Evolutionary conservation across 2,888 invertebrate species (phyloP), one percentile per base, ranked within the genome.

Genomic region (Lordiphosa fenestrarum): DNA sequence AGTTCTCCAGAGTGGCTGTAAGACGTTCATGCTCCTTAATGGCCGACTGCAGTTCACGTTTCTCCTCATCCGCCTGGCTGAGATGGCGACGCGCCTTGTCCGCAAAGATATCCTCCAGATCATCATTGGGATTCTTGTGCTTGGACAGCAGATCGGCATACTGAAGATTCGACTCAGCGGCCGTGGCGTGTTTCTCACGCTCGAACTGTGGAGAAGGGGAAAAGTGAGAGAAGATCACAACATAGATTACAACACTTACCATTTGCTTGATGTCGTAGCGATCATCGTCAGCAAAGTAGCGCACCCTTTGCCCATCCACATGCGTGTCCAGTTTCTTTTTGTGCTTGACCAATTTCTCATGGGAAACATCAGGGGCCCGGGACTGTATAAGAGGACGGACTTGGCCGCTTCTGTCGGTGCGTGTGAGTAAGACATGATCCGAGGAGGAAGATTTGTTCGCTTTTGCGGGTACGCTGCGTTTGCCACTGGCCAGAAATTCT

Each of bases 221-320:
- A 2, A 1, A 15, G 10, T 42, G 36, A 23, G 6, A 19, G 4
- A 9, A 13, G 35, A n/a, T n/a, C n/a, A n/a, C n/a, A n/a, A n/a
- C n/a, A 46, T 44, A 25, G 30, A 13, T 7, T 19, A 25, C 1
- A 6, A 30, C 13, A 37, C 58, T 89, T 89, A 94, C 95, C 94
- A 98, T 94, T 88, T 95, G 92, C 86, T 95, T 92, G 36, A 98
- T 92, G 52, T 95, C 93, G 88, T 95, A 94, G 86, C 94, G 94
- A 87, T 97, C 96, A 91, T 98, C 97, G 90, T 97, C 96, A 3
- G 94, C 93, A 90, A 96, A 97, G 90, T 96, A 97, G 56, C 95
- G 92, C 4, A 93, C 91, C 69, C 97, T 91, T 85, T 96, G 92
- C 6, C 94, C 94, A 63, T 92, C 92, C 47, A 87, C 87, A 81